Percentiles rank a stretch among this genome's conserved stretches.
These are phyloP conservation scores for Piprites chloris DNA, from an alignment of 2,113 vertebrate genomes.

Conservation along the genomic window DNA sequence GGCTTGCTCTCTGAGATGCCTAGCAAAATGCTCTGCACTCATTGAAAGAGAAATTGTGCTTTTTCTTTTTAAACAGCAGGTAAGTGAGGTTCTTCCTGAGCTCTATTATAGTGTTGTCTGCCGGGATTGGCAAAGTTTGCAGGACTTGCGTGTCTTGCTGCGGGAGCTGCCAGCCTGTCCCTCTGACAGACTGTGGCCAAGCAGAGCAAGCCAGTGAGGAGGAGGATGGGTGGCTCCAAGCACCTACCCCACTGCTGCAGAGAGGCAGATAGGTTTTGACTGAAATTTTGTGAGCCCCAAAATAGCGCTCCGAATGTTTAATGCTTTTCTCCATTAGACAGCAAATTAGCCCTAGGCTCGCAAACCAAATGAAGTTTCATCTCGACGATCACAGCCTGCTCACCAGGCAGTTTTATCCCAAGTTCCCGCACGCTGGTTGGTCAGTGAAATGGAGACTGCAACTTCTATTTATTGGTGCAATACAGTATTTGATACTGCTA, in stretches of 20 bases:
- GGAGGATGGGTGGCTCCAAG: not conserved
- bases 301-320: slow-evolving; percentile 54
- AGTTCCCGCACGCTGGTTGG: slow-evolving; percentile 75
- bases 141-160: not conserved
- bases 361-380: slow-evolving; percentile 58
- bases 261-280: slow-evolving; percentile 31
- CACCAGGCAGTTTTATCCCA: slow-evolving; percentile 64
- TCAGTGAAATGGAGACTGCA: slow-evolving; percentile 68
- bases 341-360: slow-evolving; percentile 63
- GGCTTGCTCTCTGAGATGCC: not conserved
- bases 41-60: not conserved
- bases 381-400: not conserved
- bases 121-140: not conserved
- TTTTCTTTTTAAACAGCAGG: not conserved
- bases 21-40: not conserved
- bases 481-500: slow-evolving; percentile 76
- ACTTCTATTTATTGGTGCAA: slow-evolving; percentile 72
- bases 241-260: not conserved
- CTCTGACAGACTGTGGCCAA: rapidly evolving
- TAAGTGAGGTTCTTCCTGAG: not conserved
- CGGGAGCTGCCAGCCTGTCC: not conserved
- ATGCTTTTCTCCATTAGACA: slow-evolving; percentile 67
- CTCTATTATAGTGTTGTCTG: not conserved
- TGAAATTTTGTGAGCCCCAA: slow-evolving; percentile 63
- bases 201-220: rapidly evolving